These are phyloP conservation scores for Vulpes lagopus DNA, from an alignment of 2,113 vertebrate species.

Conservation along the genomic window DNA sequence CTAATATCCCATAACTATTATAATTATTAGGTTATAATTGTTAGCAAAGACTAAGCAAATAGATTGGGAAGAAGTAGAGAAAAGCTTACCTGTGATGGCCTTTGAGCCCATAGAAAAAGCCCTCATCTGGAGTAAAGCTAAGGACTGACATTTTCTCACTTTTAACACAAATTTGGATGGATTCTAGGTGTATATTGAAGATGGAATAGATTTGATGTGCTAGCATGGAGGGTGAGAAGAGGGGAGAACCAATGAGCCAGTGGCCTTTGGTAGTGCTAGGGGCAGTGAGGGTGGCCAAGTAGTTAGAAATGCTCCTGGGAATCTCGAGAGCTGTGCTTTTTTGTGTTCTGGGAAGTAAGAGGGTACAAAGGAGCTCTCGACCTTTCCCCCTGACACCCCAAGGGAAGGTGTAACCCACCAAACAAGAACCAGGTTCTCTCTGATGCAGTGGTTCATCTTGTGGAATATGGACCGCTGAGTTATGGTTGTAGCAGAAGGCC, in stretches of 20 bases:
- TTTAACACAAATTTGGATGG: background rate
- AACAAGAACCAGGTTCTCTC: background rate
- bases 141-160: background rate
- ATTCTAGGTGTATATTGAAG: background rate
- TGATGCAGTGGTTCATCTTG: background rate
- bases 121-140: fast-evolving
- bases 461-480: fast-evolving
- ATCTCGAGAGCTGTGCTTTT: background rate
- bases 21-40: too few relatives aligned
- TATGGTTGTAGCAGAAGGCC: background rate
- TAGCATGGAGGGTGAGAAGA: background rate
- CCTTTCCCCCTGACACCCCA: fast-evolving
- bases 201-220: too few relatives aligned
- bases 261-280: background rate
- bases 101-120: background rate
- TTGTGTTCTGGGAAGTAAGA: too few relatives aligned
- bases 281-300: background rate
- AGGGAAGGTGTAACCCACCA: background rate
- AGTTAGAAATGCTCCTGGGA: fast-evolving
- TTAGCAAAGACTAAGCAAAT: background rate
- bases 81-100: fast-evolving
- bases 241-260: background rate
- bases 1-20: too few relatives aligned
- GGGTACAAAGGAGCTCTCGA: too few relatives aligned
- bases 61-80: background rate